These are phyloP conservation scores for Mobula birostris DNA, from an alignment of 2,113 vertebrate genomes.

Conservation along the genomic window DNA sequence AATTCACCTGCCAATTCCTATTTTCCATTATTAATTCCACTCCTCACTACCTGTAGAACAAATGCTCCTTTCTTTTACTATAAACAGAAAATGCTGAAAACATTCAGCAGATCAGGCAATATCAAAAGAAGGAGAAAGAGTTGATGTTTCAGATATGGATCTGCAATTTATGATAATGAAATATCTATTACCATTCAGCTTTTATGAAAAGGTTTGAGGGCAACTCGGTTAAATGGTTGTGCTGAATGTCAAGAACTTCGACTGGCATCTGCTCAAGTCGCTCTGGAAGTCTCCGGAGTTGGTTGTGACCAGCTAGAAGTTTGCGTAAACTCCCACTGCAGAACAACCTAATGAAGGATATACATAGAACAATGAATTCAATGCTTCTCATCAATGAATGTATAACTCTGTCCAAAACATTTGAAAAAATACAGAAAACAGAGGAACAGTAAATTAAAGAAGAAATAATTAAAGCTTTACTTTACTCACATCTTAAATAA, in stretches of 20 bases:
- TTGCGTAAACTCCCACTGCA: slow-evolving; percentile 83
- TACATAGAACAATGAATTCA: neutral
- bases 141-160: too few relatives aligned
- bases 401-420: neutral
- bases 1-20: too few relatives aligned
- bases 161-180: neutral
- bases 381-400: neutral
- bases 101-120: too few relatives aligned
- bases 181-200: slow-evolving; percentile 71
- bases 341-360: slow-evolving; percentile 65
- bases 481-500: neutral
- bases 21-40: too few relatives aligned
- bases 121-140: too few relatives aligned
- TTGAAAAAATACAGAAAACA: neutral
- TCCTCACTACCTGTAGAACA: too few relatives aligned
- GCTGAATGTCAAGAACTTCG: slow-evolving; percentile 87
- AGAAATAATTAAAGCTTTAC: neutral
- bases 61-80: too few relatives aligned
- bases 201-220: slow-evolving; percentile 84
- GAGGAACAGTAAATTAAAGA: neutral
- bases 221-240: slow-evolving; percentile 87
- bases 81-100: too few relatives aligned
- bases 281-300: slow-evolving; percentile 76
- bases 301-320: slow-evolving; percentile 81
- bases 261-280: slow-evolving; percentile 75